These are phyloP conservation scores for Acleris literana DNA, from an alignment of 2,888 invertebrate genomes.

Conservation along the genomic window DNA sequence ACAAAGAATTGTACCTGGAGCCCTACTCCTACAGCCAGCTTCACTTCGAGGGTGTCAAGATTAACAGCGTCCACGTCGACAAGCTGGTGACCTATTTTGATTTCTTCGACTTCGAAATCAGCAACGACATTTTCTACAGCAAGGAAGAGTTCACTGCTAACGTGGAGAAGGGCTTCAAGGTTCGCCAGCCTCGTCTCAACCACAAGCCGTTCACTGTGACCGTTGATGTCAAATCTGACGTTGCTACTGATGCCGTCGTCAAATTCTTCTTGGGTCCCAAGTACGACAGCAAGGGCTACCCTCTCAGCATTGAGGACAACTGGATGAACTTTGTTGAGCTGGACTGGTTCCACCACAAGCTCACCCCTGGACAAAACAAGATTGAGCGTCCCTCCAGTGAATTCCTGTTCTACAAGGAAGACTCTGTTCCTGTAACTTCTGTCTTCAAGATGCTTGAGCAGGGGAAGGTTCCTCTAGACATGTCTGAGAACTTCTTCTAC, in stretches of 20 bases:
- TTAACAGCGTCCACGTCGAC: conserved; percentile 78
- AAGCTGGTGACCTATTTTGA: conserved; percentile 84
- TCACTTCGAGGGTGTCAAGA: conserved; percentile 73
- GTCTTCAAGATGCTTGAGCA: conserved; percentile 75
- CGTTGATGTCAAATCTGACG: conserved; percentile 78
- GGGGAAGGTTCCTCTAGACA: conserved; percentile 76
- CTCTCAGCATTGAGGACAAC: conserved; percentile 49
- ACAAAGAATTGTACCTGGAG: conserved; percentile 71
- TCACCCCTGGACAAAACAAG: conserved; percentile 81
- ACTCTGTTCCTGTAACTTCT: conserved; percentile 66
- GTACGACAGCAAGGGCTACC: conserved; percentile 73
- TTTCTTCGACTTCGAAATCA: conserved; percentile 67
- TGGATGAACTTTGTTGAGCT: conserved; percentile 59
- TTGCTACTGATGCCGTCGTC: conserved; percentile 72
- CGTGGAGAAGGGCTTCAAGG: conserved; percentile 55
- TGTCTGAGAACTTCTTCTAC: conserved; percentile 80
- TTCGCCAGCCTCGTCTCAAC: conserved; percentile 84
- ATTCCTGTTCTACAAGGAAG: conserved; percentile 77
- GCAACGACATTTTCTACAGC: conserved; percentile 37
- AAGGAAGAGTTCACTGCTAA: conserved; percentile 51
- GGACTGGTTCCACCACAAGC: conserved; percentile 79
- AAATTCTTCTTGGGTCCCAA: conserved; percentile 86
- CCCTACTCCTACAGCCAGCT: conserved; percentile 71
- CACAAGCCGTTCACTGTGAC: conserved; percentile 85
- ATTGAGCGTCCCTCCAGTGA: conserved; percentile 84